phyloP scores from a whole-genome alignment of 2,797 vertebrate genomes.

The Rousettus madagascariensis region DNA sequence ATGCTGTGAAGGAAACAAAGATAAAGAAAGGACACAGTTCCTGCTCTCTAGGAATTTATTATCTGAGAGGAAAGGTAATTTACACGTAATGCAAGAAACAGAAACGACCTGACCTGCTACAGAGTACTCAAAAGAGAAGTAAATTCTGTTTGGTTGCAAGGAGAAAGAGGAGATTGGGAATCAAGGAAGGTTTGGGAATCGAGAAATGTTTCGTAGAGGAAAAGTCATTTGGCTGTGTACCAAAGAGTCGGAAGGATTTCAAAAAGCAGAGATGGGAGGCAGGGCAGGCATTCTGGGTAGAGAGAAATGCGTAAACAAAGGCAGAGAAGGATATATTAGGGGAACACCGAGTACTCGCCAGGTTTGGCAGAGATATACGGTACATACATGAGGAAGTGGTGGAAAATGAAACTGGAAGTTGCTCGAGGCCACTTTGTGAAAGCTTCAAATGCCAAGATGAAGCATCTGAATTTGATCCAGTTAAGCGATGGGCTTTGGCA shows the following conservation, averaged over 20 bases:
- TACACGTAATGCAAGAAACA: neutral
- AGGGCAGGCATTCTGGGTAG: neutral
- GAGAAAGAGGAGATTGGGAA: neutral
- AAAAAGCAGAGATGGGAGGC: neutral
- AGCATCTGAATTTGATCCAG: neutral
- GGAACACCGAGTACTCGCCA: neutral
- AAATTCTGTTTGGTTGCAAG: neutral
- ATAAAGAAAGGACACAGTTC: neutral
- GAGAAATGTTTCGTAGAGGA: neutral
- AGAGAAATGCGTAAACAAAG: neutral
- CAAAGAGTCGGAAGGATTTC: neutral
- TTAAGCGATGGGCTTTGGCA: neutral
- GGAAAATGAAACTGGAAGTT: neutral
- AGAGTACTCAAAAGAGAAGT: neutral
- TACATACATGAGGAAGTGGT: neutral
- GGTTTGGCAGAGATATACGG: neutral
- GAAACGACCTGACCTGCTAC: neutral
- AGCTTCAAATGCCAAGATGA: neutral
- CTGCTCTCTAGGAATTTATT: slow-evolving; percentile 44
- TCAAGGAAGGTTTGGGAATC: neutral
- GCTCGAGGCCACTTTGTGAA: neutral
- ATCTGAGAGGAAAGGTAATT: neutral
- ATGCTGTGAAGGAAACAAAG: neutral
- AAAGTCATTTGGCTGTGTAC: neutral
- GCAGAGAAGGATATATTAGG: neutral